Conservation (phyloP, 2,888 invertebrate genomes). For the Bellardia pandia region DNA sequence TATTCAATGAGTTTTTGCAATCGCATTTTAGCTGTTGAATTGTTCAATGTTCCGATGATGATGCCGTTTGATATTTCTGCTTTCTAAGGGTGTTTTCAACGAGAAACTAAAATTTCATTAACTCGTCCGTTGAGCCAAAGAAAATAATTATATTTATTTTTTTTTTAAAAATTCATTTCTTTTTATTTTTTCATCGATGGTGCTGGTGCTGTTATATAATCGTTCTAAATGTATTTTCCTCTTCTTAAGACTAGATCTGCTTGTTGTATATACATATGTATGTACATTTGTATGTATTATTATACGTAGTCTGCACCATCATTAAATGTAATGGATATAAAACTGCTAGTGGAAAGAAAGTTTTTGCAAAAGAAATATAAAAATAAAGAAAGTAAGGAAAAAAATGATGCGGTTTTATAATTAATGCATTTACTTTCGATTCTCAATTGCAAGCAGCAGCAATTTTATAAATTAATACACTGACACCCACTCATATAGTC, state of each 20-base stretch:
- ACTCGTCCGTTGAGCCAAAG: conserved; percentile 66
- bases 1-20: conserved; percentile 49
- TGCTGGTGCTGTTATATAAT: conserved; percentile 12
- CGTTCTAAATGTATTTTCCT: conserved; percentile 39
- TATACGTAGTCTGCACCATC: neutral
- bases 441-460: conserved; percentile 66
- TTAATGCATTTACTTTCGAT: conserved; percentile 72
- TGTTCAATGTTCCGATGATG: conserved; percentile 18
- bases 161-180: conserved; percentile 33
- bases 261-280: neutral
- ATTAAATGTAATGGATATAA: conserved; percentile 40
- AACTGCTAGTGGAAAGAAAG: conserved; percentile 39
- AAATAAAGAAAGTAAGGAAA: conserved; percentile 47
- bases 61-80: conserved; percentile 1
- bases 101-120: conserved; percentile 70
- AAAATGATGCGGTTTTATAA: conserved; percentile 70
- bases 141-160: conserved; percentile 66
- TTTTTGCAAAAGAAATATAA: conserved; percentile 4
- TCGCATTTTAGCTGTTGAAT: conserved; percentile 57
- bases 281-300: neutral
- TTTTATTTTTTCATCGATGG: neutral
- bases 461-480: conserved; percentile 56
- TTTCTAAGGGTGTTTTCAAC: conserved; percentile 47
- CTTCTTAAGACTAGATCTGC: conserved; percentile 25
- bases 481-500: conserved; percentile 8